Base-by-base conservation (phyloP, 1,140 invertebrate species). In the Drosophila kurseongensis region DNA sequence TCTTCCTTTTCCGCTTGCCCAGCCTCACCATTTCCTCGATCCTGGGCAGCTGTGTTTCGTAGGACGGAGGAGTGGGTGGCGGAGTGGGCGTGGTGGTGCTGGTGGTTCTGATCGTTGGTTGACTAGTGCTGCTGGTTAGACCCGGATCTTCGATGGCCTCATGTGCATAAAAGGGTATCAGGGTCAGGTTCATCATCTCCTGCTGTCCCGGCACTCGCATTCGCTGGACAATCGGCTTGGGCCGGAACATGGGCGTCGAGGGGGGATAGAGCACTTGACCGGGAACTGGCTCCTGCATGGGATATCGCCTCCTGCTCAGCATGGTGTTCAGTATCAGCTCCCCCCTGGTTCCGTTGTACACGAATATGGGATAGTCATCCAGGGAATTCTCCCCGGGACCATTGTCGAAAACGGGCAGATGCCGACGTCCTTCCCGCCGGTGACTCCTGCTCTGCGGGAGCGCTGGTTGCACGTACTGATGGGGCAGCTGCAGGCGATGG, bases 91-190 rank as follows among this genome's bases (percentile, higher is more conserved):
- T 66, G 12, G 52, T 8, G 0, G 13, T 5, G 40, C n/a, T 48
- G 9, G 54, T 56, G 44, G 16, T 50, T 23, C 23, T 23, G n/a
- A 27, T 10, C 8, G 44, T 16, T 5, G 35, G 23, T 2, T 54
- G 18, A 16, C 27, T 51, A 0, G 32, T n/a, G 6, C 29, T 6
- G 55, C 18, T 35, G 9, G 29, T 16, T 0, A 8, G 4, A 4
- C 13, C 8, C 6, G 66, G 65, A 18, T 52, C 32, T 1, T 71
- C 54, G n/a, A 91, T 89, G 0, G 90, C 90, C 45, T 91, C 90
- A 52, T 91, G 88, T 0, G 90, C 90, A 29, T 91, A 91, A 48
- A 91, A 91, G 1, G 90, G 90, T 41, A 91, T 91, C 7, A 91
- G 52, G 0, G 90, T 91, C 1, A 91, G 63, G 35, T 91, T 91